These are phyloP conservation scores for Octodonta nipae DNA, from an alignment of 2,888 invertebrate species.

Conservation along the genomic window DNA sequence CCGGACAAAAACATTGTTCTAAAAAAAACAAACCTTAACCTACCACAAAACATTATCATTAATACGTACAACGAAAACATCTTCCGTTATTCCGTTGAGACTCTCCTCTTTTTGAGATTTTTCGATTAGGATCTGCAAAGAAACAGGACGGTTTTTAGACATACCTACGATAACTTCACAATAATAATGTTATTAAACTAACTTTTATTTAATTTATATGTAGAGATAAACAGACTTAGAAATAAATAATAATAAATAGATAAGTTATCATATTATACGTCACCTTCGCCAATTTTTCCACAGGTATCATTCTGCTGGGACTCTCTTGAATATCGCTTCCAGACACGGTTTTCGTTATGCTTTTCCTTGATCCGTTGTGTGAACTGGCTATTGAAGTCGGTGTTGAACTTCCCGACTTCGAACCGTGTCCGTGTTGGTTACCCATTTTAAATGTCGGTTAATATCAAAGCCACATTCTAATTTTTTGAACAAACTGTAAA, in stretches of 20 bases:
- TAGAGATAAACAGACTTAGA: too few species aligned
- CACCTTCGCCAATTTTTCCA: slow-evolving; percentile 66
- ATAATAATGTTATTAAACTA: too few species aligned
- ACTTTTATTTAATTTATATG: too few species aligned
- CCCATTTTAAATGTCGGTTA: slow-evolving; percentile 24
- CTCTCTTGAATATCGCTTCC: slow-evolving; percentile 50
- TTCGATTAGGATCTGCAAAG: slow-evolving; percentile 52
- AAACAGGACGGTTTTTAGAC: too few species aligned
- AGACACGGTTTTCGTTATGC: slow-evolving; percentile 49
- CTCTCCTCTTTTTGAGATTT: slow-evolving; percentile 56
- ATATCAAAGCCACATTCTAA: slow-evolving; percentile 10
- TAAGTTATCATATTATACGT: slow-evolving; percentile 14
- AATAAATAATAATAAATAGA: too few species aligned
- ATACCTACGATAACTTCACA: too few species aligned
- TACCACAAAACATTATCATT: background rate
- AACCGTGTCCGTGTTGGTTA: slow-evolving; percentile 31
- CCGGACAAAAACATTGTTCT: slow-evolving; percentile 67
- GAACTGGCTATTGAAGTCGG: slow-evolving; percentile 26
- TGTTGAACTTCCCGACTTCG: slow-evolving; percentile 22
- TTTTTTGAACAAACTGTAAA: too few species aligned
- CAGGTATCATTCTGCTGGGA: slow-evolving; percentile 51
- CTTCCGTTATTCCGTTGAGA: slow-evolving; percentile 55
- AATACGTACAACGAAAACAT: slow-evolving; percentile 46
- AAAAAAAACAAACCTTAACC: slow-evolving; percentile 19
- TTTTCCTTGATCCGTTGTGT: slow-evolving; percentile 35